Conservation (phyloP, 2,797 vertebrate species). For the Zenarchopterus dispar region DNA sequence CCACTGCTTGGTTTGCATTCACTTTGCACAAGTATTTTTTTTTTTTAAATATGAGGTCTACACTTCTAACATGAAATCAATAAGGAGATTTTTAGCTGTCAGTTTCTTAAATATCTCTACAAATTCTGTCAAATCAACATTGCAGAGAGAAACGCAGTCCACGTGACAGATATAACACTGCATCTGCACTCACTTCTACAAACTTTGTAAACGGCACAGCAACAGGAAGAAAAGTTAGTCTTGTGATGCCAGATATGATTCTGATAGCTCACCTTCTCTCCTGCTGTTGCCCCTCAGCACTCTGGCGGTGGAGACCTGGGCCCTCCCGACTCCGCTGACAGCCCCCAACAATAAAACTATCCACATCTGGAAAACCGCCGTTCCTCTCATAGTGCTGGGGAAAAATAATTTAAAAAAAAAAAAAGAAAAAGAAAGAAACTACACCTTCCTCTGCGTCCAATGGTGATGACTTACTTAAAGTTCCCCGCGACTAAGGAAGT, state of each 20-base stretch:
- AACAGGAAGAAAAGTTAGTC: background rate
- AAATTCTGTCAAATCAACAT: background rate
- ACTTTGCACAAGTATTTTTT: background rate
- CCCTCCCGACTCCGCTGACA: slow-evolving; percentile 20
- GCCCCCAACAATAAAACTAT: slow-evolving; percentile 50
- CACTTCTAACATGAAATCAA: background rate
- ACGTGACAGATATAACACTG: background rate
- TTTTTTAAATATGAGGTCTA: background rate
- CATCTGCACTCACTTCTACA: background rate
- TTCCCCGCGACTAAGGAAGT: background rate
- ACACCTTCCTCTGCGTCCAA: no score
- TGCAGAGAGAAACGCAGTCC: background rate
- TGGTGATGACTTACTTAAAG: background rate
- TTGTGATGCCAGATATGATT: background rate
- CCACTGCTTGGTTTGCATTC: background rate
- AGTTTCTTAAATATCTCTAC: background rate
- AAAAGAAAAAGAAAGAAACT: no score
- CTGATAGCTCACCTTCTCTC: slow-evolving; percentile 73
- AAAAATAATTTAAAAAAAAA: background rate
- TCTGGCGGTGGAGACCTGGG: slow-evolving; percentile 67
- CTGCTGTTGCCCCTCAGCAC: slow-evolving; percentile 70
- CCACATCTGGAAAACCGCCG: slow-evolving; percentile 55
- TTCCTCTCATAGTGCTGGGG: slow-evolving; percentile 50
- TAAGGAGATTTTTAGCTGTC: background rate
- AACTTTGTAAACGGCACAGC: background rate